Percentiles rank a stretch among this genome's conserved stretches.
Conservation (phyloP, 2,888 invertebrate species). For the Agrotis ipsilon region DNA sequence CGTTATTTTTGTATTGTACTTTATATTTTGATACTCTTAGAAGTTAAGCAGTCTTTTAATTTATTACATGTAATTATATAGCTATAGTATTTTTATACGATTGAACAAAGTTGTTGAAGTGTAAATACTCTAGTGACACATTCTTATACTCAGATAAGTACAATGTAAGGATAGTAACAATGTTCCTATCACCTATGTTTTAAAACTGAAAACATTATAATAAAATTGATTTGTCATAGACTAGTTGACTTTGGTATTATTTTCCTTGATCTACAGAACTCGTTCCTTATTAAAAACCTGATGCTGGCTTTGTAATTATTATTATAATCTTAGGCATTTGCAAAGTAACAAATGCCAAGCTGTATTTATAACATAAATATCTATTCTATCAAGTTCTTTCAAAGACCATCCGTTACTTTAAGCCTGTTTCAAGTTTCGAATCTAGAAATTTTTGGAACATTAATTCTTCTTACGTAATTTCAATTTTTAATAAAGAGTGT, state of each 20-base stretch:
- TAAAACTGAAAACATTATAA: conserved; percentile 41
- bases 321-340: conserved; percentile 10
- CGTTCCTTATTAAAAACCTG: conserved; percentile 23
- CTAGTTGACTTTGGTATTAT: conserved; percentile 30
- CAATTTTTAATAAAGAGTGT: no score
- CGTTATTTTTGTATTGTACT: neutral
- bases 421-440: neutral
- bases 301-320: conserved; percentile 6
- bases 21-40: conserved; percentile 31
- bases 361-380: neutral
- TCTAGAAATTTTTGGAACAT: no score
- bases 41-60: conserved; percentile 21
- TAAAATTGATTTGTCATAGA: conserved; percentile 40
- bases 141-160: conserved; percentile 48
- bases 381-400: neutral
- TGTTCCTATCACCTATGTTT: conserved; percentile 57
- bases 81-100: conserved; percentile 9
- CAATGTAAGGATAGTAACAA: conserved; percentile 43
- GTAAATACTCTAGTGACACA: conserved; percentile 38
- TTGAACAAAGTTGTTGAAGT: conserved; percentile 13
- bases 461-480: no score
- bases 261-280: conserved; percentile 36
- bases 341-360: conserved; percentile 3
- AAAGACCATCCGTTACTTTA: neutral
- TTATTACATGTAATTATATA: conserved; percentile 21